A percentile compares a stretch with the other conserved stretches of the same genome.
These are phyloP conservation scores for Cynopterus sphinx DNA, from an alignment of 2,797 vertebrate species.

Conservation along the genomic window DNA sequence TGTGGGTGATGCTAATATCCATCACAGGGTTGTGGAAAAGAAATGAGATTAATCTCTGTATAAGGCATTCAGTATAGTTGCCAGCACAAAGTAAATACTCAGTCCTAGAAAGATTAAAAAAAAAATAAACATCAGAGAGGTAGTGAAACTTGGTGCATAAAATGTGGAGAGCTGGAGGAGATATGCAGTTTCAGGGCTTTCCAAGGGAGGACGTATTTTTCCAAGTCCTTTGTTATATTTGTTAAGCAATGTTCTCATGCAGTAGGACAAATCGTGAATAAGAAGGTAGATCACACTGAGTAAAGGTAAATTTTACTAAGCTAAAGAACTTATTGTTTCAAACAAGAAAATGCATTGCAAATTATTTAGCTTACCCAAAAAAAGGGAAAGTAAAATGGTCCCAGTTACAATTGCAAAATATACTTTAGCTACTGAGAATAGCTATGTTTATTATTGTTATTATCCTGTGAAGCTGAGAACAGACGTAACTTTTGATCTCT, in stretches of 20 bases:
- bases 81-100: not conserved
- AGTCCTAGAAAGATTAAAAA: not conserved
- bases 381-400: slow-evolving; percentile 28
- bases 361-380: slow-evolving; percentile 22
- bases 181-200: not conserved
- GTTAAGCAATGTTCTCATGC: not conserved
- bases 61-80: not conserved
- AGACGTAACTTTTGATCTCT: slow-evolving; percentile 53
- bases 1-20: not conserved
- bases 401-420: slow-evolving; percentile 33
- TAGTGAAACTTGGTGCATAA: not conserved
- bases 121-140: not conserved
- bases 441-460: slow-evolving; percentile 14
- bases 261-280: not conserved
- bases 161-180: not conserved
- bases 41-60: not conserved
- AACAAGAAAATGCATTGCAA: slow-evolving; percentile 34
- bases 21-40: not conserved
- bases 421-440: slow-evolving; percentile 48
- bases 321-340: slow-evolving; percentile 14
- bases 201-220: not conserved
- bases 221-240: not conserved
- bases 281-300: not conserved
- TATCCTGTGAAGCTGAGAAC: slow-evolving; percentile 21
- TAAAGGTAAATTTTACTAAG: slow-evolving; percentile 38